phyloP scores from a whole-genome alignment of 1,140 invertebrate genomes.

The Cyphomyrmex costatus region DNA sequence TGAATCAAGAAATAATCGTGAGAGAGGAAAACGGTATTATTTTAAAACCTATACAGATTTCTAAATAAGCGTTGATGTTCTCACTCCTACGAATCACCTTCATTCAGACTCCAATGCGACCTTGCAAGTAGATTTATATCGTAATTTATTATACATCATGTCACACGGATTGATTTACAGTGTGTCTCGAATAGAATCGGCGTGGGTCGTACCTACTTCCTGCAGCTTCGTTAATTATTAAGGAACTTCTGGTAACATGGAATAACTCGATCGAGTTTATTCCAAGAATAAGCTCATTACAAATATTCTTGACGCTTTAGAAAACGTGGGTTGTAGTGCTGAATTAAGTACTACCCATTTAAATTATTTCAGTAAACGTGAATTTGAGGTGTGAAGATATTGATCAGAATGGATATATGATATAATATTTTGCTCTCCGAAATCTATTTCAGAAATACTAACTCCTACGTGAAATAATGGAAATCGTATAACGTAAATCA shows the following conservation, averaged over 20 bases:
- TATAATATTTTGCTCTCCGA: neutral
- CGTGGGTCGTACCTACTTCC: neutral
- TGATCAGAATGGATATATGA: neutral
- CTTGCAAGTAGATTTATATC: conserved; percentile 6
- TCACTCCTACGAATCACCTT: conserved; percentile 7
- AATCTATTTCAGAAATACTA: neutral
- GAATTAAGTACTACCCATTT: neutral
- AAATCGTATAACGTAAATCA: conserved; percentile 9
- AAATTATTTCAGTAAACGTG: neutral
- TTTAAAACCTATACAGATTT: neutral
- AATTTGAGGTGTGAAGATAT: neutral
- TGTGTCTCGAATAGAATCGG: conserved; percentile 5
- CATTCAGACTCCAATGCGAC: conserved; percentile 4
- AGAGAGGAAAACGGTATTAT: conserved; percentile 12
- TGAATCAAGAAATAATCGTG: neutral
- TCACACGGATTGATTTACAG: conserved; percentile 46
- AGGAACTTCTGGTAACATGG: neutral
- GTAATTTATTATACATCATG: conserved; percentile 34
- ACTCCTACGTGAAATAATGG: neutral
- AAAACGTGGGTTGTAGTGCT: neutral
- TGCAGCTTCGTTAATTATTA: conserved; percentile 60
- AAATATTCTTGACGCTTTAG: neutral
- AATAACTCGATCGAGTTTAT: conserved; percentile 1
- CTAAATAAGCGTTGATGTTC: conserved; percentile 21
- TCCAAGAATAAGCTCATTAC: conserved; percentile 5